Evolutionary conservation across 2,888 invertebrate genomes (phyloP).

Genomic region (Emmelina monodactyla): DNA sequence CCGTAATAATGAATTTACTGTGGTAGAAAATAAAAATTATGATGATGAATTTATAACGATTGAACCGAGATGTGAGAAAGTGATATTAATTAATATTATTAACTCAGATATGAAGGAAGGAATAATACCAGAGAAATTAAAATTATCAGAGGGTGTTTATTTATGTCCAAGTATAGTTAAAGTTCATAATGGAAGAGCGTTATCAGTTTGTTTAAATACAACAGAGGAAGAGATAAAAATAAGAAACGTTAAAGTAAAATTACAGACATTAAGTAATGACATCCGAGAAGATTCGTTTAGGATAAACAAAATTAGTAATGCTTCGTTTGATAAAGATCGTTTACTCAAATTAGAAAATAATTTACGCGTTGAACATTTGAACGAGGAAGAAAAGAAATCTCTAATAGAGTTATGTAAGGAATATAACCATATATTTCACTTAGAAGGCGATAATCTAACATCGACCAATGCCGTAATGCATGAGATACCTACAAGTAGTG

Average conservation of each 20-base stretch:
- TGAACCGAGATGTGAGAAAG: slow-evolving; percentile 1
- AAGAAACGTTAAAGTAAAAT: background rate
- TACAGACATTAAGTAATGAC: background rate
- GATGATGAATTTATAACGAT: background rate
- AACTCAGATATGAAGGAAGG: slow-evolving; percentile 6
- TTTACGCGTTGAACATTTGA: background rate
- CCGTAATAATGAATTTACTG: too few relatives aligned
- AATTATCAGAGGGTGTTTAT: slow-evolving; percentile 5
- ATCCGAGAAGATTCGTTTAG: background rate
- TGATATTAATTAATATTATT: background rate
- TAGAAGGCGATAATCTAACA: background rate
- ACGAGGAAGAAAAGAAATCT: background rate
- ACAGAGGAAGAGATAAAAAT: slow-evolving; percentile 4
- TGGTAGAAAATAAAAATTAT: too few relatives aligned
- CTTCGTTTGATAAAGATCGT: background rate
- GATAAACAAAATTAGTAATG: slow-evolving; percentile 4
- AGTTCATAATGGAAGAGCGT: background rate
- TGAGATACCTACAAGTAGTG: background rate
- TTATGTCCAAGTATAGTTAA: slow-evolving; percentile 7
- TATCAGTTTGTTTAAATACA: slow-evolving; percentile 7
- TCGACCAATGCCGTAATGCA: background rate
- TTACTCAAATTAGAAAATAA: background rate
- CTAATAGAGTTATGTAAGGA: background rate
- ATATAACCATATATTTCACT: slow-evolving; percentile 3
- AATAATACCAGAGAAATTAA: slow-evolving; percentile 3